These are phyloP conservation scores for Dendrolimus pini DNA, from an alignment of 2,888 invertebrate species.

Conservation along the genomic window DNA sequence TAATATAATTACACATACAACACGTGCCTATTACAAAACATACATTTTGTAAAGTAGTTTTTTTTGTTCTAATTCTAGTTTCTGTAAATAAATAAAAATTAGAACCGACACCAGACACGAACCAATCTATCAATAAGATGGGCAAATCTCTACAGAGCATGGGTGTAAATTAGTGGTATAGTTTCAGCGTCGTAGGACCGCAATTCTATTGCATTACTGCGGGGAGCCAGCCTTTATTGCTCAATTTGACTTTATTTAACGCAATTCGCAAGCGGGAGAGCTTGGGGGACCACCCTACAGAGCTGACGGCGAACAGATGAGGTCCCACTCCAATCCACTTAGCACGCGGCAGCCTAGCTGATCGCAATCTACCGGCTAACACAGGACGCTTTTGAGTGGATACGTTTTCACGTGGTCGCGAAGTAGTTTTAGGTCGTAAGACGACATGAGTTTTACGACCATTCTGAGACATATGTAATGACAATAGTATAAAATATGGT, in stretches of 20 bases:
- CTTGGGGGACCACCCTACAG: constrained; percentile 26
- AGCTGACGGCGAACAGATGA: constrained; percentile 69
- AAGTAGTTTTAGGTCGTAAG: too few species aligned
- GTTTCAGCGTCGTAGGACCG: constrained; percentile 41
- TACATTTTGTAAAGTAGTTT: too few species aligned
- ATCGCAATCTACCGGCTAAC: constrained; percentile 47
- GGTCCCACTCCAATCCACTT: constrained; percentile 74
- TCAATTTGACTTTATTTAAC: constrained; percentile 77
- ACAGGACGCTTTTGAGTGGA: constrained; percentile 35
- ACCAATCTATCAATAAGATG: background rate
- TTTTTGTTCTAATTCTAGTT: too few species aligned
- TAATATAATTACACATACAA: too few species aligned
- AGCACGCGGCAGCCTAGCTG: constrained; percentile 59
- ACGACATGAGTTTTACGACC: background rate
- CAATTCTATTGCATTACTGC: constrained; percentile 67
- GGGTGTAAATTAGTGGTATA: constrained; percentile 53
- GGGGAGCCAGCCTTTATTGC: constrained; percentile 71
- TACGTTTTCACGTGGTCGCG: constrained; percentile 21
- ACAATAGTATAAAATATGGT: too few species aligned
- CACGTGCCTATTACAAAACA: too few species aligned
- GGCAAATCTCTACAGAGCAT: background rate
- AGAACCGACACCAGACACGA: background rate
- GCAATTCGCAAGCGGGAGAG: constrained; percentile 43
- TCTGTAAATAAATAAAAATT: too few species aligned
- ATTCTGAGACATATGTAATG: background rate